Conservation (phyloP, 2,113 vertebrate genomes). For the Tragelaphus imberbis region DNA sequence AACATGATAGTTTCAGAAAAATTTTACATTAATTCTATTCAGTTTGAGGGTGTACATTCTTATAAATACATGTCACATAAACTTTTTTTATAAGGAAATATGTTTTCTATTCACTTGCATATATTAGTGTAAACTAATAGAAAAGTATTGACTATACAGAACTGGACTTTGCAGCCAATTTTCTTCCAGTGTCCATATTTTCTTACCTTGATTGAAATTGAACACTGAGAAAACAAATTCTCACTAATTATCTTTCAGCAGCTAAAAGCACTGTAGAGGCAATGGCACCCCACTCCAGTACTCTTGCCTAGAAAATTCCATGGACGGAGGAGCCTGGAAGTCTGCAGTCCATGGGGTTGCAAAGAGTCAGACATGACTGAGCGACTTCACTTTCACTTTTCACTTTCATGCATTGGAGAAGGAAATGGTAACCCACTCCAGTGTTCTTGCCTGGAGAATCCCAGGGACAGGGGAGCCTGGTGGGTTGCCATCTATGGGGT, state of each 20-base stretch:
- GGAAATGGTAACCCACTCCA: no score
- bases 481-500: no score
- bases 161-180: background rate
- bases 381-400: no score
- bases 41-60: background rate
- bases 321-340: no score
- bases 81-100: background rate
- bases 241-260: background rate
- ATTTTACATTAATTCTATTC: background rate
- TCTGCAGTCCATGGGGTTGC: no score
- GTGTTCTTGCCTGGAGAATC: no score
- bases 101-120: background rate
- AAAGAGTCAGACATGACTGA: no score
- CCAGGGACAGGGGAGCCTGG: no score
- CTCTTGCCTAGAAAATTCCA: no score
- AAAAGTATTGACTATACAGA: background rate
- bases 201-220: background rate
- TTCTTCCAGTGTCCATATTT: background rate
- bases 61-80: background rate
- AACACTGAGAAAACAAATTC: background rate
- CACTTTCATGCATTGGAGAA: no score
- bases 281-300: no score
- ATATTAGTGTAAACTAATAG: background rate
- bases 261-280: background rate
- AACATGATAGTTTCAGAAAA: background rate